Conservation (phyloP, 2,113 vertebrate species). For the Podarcis muralis region DNA sequence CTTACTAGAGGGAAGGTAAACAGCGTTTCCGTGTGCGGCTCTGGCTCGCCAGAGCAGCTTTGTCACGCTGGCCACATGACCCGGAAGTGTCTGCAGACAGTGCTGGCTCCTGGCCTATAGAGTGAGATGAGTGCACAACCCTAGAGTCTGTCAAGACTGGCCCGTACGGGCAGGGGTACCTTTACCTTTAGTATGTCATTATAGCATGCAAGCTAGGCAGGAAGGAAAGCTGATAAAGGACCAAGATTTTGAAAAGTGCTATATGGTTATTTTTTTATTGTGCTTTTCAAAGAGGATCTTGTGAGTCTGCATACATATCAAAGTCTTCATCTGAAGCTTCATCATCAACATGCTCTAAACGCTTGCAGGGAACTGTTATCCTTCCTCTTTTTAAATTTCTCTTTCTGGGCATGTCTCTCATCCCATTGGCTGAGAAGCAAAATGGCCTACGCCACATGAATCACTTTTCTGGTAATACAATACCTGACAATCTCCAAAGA, state of each 20-base stretch:
- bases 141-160: too few relatives aligned
- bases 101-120: too few relatives aligned
- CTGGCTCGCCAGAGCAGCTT: too few relatives aligned
- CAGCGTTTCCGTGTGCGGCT: too few relatives aligned
- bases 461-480: conserved; percentile 25
- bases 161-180: too few relatives aligned
- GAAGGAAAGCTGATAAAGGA: background rate
- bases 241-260: background rate
- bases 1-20: too few relatives aligned
- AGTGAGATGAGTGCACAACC: too few relatives aligned
- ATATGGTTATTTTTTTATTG: background rate
- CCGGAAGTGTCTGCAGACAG: too few relatives aligned
- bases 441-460: conserved; percentile 30
- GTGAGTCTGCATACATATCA: background rate
- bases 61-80: too few relatives aligned
- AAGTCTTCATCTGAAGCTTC: background rate
- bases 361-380: background rate
- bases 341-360: background rate
- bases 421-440: background rate
- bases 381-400: conserved; percentile 13
- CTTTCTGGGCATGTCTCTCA: background rate
- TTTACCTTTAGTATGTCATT: background rate
- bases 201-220: background rate
- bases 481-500: conserved; percentile 13
- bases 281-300: background rate